phyloP scores from a whole-genome alignment of 2,888 invertebrate genomes.

The Metallyticus violacea region DNA sequence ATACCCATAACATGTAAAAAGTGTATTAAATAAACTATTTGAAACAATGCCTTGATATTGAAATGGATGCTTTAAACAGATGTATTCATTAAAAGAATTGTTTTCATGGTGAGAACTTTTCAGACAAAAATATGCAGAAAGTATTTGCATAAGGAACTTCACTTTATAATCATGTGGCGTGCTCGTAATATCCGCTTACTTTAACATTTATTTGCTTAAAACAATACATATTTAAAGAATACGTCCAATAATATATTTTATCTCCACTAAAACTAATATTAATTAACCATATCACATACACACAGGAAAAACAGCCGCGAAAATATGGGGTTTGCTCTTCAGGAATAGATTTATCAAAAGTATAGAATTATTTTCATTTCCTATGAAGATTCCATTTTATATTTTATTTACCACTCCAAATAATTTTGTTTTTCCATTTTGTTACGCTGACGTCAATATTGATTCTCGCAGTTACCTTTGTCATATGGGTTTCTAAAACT shows the following conservation, averaged over 20 bases:
- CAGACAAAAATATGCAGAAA: too few species aligned
- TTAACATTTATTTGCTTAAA: not conserved
- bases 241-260: not conserved
- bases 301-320: constrained; percentile 14
- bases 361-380: not conserved
- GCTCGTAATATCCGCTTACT: not conserved
- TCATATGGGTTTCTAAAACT: not conserved
- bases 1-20: too few species aligned
- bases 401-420: not conserved
- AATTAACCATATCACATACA: constrained; percentile 16
- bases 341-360: constrained; percentile 16
- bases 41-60: too few species aligned
- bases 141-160: too few species aligned
- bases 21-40: too few species aligned
- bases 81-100: too few species aligned
- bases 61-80: too few species aligned
- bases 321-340: not conserved
- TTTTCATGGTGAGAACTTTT: too few species aligned
- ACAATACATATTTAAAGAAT: not conserved
- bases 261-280: constrained; percentile 5
- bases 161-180: too few species aligned
- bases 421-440: not conserved
- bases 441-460: not conserved
- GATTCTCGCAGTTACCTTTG: not conserved
- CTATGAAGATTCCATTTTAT: not conserved